These are phyloP conservation scores for Leptura quadrifasciata DNA, from an alignment of 2,888 invertebrate species.

Conservation along the genomic window DNA sequence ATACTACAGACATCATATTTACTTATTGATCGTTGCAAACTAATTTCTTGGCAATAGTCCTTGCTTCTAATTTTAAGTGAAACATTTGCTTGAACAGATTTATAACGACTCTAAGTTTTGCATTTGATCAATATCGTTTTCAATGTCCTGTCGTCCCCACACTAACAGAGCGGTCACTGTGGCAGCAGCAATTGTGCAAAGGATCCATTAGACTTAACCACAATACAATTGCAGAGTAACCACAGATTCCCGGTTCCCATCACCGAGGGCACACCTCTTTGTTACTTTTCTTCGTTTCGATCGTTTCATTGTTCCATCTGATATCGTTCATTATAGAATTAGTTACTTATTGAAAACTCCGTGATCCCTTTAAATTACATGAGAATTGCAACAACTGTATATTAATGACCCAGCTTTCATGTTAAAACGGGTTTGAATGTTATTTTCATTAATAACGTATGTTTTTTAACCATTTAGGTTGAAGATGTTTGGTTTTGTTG, in stretches of 20 bases:
- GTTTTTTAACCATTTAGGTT: too few relatives aligned
- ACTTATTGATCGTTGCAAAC: too few relatives aligned
- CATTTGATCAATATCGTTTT: conserved; percentile 15
- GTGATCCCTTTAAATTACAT: conserved; percentile 51
- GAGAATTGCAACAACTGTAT: conserved; percentile 48
- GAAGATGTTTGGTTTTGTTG: too few relatives aligned
- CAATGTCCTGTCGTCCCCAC: conserved; percentile 22
- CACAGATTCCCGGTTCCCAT: conserved; percentile 65
- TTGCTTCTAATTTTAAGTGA: neutral
- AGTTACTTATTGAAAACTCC: conserved; percentile 48
- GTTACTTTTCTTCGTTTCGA: conserved; percentile 49
- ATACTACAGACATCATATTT: too few relatives aligned
- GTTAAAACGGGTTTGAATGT: neutral
- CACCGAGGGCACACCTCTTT: conserved; percentile 56
- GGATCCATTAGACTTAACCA: conserved; percentile 59
- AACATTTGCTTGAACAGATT: neutral
- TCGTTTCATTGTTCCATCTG: conserved; percentile 52
- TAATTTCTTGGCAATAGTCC: neutral
- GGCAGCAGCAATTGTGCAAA: conserved; percentile 53
- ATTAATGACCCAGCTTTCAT: conserved; percentile 18
- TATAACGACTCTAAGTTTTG: neutral
- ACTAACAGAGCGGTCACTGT: conserved; percentile 52
- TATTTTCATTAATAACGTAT: neutral
- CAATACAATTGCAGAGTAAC: conserved; percentile 63
- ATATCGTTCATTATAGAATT: conserved; percentile 52